Base-by-base conservation (phyloP, 2,113 vertebrate genomes). In the Rhinolophus sinicus region DNA sequence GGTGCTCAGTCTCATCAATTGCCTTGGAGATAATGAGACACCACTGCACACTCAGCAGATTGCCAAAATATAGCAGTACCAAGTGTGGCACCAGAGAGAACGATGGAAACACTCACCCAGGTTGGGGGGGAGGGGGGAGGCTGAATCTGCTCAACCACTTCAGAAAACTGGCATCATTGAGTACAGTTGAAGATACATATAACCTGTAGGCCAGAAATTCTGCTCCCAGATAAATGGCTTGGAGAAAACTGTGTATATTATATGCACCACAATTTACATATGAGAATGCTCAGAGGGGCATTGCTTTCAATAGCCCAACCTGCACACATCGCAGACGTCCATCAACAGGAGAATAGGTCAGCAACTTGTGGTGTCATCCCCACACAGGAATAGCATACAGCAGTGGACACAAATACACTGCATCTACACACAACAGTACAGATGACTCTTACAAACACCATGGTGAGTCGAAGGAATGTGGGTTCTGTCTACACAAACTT, bases 241-340 rank as follows among this genome's bases (percentile, higher is more conserved):
- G 7, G 70, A 47, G 40, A 28, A 47, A 28, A 15, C 40, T 18
- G 15, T 19, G 18, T 67, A 33, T 65, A 30, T 6, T 6, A 6
- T 8, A 6, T 0, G 1, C 21, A 35, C 38, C 18, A 30, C 19
- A 8, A 2, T 22, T n/a, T 35, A 38, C 28, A 0, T 1, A 2
- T 6, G 28, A 67, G 40, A 76, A 22, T 0, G 35, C 18, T 67
- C 65, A 2, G 0, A 5, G 3, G 5, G 15, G 38, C n/a, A 1
- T 24, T 6, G 8, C 24, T 58, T 1, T 2, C 69, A 28, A 26
- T 2, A 2, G 28, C 13, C 52, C 19, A 33, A 26, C 22, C 82
- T n/a, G 44, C 56, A 44, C 22, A 47, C 30, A 6, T 33, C 52
- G 5, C 82, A 33, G 12, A 8, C 2, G 6, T 11, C 47, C 24